These are phyloP conservation scores for Trogon surrucura DNA, from an alignment of 2,113 vertebrate genomes.

Conservation along the genomic window DNA sequence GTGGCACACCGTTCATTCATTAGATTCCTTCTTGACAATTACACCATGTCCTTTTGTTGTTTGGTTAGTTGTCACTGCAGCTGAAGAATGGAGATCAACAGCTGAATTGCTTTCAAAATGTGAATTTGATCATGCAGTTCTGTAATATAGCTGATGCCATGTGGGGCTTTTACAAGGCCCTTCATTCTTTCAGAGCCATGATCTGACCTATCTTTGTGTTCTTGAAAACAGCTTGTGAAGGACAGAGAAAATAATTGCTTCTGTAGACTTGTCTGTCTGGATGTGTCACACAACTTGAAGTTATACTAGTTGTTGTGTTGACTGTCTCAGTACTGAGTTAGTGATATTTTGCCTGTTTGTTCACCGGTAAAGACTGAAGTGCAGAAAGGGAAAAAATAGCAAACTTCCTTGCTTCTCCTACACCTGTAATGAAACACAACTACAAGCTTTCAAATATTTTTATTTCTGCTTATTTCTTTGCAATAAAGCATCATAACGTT, in stretches of 20 bases:
- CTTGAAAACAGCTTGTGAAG: neutral
- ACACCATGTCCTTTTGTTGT: neutral
- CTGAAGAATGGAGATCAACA: neutral
- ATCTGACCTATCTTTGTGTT: neutral
- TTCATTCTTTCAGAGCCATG: neutral
- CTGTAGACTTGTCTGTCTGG: neutral
- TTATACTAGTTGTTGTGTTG: neutral
- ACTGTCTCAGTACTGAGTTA: neutral
- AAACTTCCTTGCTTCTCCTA: neutral
- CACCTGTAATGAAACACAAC: neutral
- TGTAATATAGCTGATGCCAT: neutral
- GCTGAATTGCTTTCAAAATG: neutral
- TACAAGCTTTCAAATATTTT: neutral
- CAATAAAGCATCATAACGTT: neutral
- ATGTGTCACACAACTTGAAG: neutral
- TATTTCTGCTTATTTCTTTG: neutral
- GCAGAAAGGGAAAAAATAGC: neutral
- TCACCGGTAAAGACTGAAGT: neutral
- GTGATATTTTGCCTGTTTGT: neutral
- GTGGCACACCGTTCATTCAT: neutral
- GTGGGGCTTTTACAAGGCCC: neutral
- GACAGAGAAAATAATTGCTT: neutral
- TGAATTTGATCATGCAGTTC: neutral
- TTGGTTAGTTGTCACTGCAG: neutral
- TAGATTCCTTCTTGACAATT: neutral